Conservation (phyloP, 2,888 invertebrate genomes). For the Lathronympha strigana region DNA sequence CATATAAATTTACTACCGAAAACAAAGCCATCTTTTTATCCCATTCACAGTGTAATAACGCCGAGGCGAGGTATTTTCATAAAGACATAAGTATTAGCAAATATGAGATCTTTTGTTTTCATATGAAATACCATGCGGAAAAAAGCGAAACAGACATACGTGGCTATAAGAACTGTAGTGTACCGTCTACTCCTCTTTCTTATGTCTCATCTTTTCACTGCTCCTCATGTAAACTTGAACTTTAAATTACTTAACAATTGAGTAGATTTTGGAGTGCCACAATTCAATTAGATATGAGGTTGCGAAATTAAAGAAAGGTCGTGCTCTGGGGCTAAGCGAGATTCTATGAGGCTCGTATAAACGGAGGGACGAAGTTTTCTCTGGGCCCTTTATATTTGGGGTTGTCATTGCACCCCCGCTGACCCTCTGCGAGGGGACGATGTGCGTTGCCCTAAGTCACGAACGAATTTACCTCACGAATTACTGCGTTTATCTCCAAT, state of each 20-base stretch:
- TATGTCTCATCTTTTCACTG: neutral
- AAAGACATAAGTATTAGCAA: constrained; percentile 34
- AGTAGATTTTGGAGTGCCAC: neutral
- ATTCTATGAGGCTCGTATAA: constrained; percentile 72
- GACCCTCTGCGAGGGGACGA: constrained; percentile 65
- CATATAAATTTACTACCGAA: neutral
- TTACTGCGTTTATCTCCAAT: neutral
- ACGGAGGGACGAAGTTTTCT: constrained; percentile 34
- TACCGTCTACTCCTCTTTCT: neutral
- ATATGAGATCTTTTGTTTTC: constrained; percentile 40
- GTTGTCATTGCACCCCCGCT: constrained; percentile 76
- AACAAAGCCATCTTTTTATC: constrained; percentile 1
- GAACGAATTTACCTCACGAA: constrained; percentile 36
- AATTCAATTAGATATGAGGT: neutral
- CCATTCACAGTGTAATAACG: constrained; percentile 1
- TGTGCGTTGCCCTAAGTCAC: constrained; percentile 58
- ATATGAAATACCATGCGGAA: constrained; percentile 37
- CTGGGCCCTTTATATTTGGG: constrained; percentile 77
- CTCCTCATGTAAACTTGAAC: neutral
- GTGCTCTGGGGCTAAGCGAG: constrained; percentile 59
- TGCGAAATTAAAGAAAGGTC: neutral
- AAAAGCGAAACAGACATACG: constrained; percentile 30
- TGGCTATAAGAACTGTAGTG: constrained; percentile 20
- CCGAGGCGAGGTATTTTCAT: constrained; percentile 29
- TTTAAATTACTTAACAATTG: neutral